Conservation (phyloP, 2,113 vertebrate genomes). For the Daphoenositta chrysoptera region DNA sequence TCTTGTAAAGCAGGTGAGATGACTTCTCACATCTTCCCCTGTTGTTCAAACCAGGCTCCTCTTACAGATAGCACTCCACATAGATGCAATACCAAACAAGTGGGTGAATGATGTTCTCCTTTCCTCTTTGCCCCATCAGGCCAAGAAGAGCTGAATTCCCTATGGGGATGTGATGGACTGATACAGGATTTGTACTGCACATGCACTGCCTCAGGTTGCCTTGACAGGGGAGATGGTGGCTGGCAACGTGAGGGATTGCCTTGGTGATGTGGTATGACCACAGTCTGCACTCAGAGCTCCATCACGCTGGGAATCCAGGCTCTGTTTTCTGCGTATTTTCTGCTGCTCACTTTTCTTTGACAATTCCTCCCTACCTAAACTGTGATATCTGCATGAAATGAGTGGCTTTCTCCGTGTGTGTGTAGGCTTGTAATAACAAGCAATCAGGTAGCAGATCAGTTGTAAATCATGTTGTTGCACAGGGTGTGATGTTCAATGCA, state of each 20-base stretch:
- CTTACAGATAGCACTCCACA: background rate
- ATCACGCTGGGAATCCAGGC: background rate
- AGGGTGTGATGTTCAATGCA: background rate
- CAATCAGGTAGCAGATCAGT: background rate
- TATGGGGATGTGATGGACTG: background rate
- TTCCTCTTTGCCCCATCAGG: background rate
- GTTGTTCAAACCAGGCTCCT: rapidly evolving
- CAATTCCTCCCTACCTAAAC: background rate
- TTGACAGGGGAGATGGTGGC: background rate
- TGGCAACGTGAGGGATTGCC: background rate
- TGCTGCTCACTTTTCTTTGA: background rate
- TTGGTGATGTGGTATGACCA: background rate
- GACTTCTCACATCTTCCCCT: background rate
- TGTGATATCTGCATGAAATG: background rate
- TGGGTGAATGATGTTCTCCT: background rate
- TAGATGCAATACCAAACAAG: background rate
- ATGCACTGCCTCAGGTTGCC: background rate
- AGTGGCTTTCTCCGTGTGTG: background rate
- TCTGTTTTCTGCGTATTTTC: background rate
- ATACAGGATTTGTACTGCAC: background rate
- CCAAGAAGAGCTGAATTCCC: background rate
- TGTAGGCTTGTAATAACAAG: background rate
- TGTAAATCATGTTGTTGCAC: background rate
- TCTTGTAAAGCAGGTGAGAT: background rate
- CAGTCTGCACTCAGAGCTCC: background rate